A percentile compares a stretch with the other conserved stretches of the same genome.
Conservation (phyloP, 64 coral and sea anemone genomes). For the Montipora efflorescens region DNA sequence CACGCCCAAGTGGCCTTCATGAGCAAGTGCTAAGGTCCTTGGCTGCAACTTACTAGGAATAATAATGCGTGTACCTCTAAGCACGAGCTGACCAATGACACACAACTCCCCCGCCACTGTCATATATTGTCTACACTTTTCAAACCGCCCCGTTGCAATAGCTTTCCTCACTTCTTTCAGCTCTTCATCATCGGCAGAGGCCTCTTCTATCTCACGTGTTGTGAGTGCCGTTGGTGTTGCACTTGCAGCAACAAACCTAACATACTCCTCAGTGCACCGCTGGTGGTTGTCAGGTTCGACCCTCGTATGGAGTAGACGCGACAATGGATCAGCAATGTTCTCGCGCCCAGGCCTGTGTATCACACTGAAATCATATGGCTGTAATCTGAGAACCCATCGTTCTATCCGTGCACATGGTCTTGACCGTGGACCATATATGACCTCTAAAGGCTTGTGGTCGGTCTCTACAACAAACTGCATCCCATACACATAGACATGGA, state of each 20-base stretch:
- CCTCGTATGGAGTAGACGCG: background rate
- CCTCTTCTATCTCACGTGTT: constrained; percentile 55
- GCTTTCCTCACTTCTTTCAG: constrained; percentile 41
- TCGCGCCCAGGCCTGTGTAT: background rate
- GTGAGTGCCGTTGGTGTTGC: constrained; percentile 58
- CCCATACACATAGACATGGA: no score
- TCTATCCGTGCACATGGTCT: background rate
- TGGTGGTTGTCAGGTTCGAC: constrained; percentile 15
- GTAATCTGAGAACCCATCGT: constrained; percentile 33
- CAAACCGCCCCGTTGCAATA: constrained; percentile 33
- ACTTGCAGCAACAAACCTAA: constrained; percentile 51
- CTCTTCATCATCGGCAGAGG: constrained; percentile 50
- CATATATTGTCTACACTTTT: constrained; percentile 45
- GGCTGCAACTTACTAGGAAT: no score
- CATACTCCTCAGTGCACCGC: constrained; percentile 34
- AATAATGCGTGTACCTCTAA: no score
- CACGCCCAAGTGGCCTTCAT: background rate
- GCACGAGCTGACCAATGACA: no score
- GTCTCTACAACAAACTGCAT: no score
- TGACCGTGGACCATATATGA: no score
- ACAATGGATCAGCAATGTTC: constrained; percentile 51
- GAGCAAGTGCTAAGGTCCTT: no score
- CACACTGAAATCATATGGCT: constrained; percentile 37
- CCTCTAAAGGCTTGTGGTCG: no score
- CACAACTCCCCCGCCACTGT: constrained; percentile 23